phyloP scores from a whole-genome alignment of 1,140 invertebrate species.

The Rhyzopertha dominica region DNA sequence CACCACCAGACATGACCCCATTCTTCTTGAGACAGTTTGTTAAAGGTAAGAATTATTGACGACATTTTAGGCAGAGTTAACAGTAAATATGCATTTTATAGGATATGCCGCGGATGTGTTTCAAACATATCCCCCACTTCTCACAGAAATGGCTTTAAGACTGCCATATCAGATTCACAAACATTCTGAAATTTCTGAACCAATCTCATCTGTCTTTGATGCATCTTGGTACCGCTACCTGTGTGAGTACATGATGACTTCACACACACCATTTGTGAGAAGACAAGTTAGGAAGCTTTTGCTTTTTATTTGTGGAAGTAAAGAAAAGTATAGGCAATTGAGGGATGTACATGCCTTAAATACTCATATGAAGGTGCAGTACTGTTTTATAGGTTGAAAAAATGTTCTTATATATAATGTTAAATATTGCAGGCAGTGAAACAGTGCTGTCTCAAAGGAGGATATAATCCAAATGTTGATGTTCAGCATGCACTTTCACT shows the following conservation, averaged over 20 bases:
- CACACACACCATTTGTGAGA: constrained; percentile 70
- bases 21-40: constrained; percentile 93
- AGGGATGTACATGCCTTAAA: constrained; percentile 87
- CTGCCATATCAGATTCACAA: constrained; percentile 91
- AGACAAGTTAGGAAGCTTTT: constrained; percentile 85
- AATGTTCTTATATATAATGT: no score
- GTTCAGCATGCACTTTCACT: constrained; percentile 49
- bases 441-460: constrained; percentile 55
- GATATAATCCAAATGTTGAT: constrained; percentile 49
- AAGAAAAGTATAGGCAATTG: constrained; percentile 90
- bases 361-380: constrained; percentile 72
- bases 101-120: constrained; percentile 88
- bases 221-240: constrained; percentile 72
- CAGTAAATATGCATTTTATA: constrained; percentile 15
- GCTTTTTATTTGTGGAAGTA: constrained; percentile 89
- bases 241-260: constrained; percentile 96
- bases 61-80: background rate
- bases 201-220: constrained; percentile 52
- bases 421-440: constrained; percentile 56
- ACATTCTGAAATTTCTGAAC: constrained; percentile 56
- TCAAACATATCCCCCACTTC: constrained; percentile 84
- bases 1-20: constrained; percentile 90
- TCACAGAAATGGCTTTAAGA: constrained; percentile 92
- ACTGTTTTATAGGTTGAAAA: constrained; percentile 27
- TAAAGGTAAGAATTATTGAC: constrained; percentile 54